A percentile compares a stretch with the other conserved stretches of the same genome.
Evolutionary conservation across 2,888 invertebrate species (phyloP).

Genomic region (Mythimna impura): DNA sequence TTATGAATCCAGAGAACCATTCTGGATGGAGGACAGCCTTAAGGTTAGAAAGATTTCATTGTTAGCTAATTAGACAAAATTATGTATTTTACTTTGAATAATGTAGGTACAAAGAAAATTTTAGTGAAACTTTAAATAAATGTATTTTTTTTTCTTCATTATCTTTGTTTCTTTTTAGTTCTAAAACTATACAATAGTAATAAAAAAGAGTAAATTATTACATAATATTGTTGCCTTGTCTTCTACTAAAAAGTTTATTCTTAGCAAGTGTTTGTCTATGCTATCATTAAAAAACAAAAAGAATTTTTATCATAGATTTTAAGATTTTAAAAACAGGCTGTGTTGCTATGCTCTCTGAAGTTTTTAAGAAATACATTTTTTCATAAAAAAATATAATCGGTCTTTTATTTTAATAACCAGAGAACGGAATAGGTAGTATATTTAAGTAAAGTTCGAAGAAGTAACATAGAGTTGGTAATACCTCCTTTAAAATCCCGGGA

Average conservation of each 20-base stretch:
- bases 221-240: slow-evolving; percentile 2
- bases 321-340: slow-evolving; percentile 41
- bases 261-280: slow-evolving; percentile 17
- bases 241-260: slow-evolving; percentile 13
- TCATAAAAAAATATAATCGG: neutral
- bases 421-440: neutral
- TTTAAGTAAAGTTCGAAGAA: no score
- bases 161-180: neutral
- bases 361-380: slow-evolving; percentile 51
- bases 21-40: no score
- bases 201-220: slow-evolving; percentile 1
- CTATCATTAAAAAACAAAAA: neutral
- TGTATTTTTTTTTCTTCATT: neutral
- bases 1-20: no score
- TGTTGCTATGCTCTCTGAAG: slow-evolving; percentile 49
- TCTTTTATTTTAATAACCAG: no score
- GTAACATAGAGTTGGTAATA: no score
- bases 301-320: slow-evolving; percentile 20
- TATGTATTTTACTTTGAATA: slow-evolving; percentile 11
- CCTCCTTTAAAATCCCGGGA: no score
- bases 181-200: neutral
- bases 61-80: neutral
- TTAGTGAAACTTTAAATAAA: neutral
- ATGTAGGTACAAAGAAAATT: slow-evolving; percentile 15
- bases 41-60: slow-evolving; percentile 1